These are phyloP conservation scores for Ophonus ardosiacus DNA, from an alignment of 2,888 invertebrate genomes.

Conservation along the genomic window DNA sequence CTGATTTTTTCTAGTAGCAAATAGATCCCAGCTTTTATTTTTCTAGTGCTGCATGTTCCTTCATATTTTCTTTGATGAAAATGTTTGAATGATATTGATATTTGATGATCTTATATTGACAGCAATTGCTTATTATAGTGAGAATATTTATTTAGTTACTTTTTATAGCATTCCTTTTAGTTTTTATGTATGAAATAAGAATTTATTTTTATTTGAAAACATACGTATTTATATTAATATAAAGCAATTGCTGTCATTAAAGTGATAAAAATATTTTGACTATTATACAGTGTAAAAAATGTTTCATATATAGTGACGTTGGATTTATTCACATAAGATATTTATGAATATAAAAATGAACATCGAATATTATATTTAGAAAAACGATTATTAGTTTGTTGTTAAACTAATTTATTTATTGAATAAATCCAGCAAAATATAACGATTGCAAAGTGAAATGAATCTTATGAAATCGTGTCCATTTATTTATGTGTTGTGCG, in stretches of 20 bases:
- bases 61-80: neutral
- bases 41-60: conserved; percentile 48
- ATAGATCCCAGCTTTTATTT: conserved; percentile 56
- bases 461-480: conserved; percentile 62
- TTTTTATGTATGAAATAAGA: neutral
- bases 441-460: conserved; percentile 39
- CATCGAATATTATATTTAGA: conserved; percentile 28
- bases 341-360: conserved; percentile 4
- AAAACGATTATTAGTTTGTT: neutral
- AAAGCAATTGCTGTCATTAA: neutral
- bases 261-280: conserved; percentile 13
- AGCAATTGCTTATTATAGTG: neutral
- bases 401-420: conserved; percentile 1
- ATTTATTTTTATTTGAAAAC: no score
- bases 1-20: conserved; percentile 5
- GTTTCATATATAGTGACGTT: conserved; percentile 6
- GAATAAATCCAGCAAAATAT: conserved; percentile 45
- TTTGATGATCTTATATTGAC: conserved; percentile 12
- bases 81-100: neutral
- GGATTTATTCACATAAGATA: conserved; percentile 32
- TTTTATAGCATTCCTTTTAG: neutral
- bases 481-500: conserved; percentile 57
- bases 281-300: neutral
- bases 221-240: neutral
- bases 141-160: neutral